Base-by-base conservation (phyloP, 1,140 invertebrate species). In the Polypedilum vanderplanki region DNA sequence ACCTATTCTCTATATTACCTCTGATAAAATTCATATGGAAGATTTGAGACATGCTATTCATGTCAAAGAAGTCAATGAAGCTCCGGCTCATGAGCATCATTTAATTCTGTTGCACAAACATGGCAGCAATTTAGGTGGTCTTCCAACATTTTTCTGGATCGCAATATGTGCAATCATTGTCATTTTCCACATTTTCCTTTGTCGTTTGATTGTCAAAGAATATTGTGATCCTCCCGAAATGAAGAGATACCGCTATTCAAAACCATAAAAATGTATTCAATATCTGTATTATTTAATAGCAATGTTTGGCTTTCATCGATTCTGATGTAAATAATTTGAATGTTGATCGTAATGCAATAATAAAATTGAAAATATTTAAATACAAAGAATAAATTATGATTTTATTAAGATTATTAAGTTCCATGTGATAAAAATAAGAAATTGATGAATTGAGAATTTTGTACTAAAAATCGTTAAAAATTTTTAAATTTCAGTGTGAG, bases 91-190 rank as follows among this genome's bases (percentile, higher is more conserved):
- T 80, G 94, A 98, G 79, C 90, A 96, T 79, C 92, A 96, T 82
- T 88, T 97, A 0, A 93, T 98, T 79, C 93, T 93, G 0, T 83
- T 97, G 77, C 96, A 98, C 80, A 93, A 91, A 80, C 95, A 97
- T 82, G 96, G 96, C 0, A 91, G 96, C 84, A 91, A 92, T 77
- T 87, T 95, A 76, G 95, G 94, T 73, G 94, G 95, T 0, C 83
- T 98, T 75, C 95, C 96, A 20, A 93, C 92, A 0, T 85, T 98
- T 46, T 97, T 98, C 83, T 98, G 96, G 96, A 88, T 96, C 0
- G 91, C 93, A 17, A 91, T 98, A 77, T 90, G 90, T 79, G 89
- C 94, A 80, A 87, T 98, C 75, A 94, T 98, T 77, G 86, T 96
- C 76, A 87, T 97, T 77, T 98, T 98, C 83, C 96, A 98, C 85